Percentiles rank a stretch among this genome's conserved stretches.
Conservation (phyloP, 2,113 vertebrate genomes). For the Sorex araneus region DNA sequence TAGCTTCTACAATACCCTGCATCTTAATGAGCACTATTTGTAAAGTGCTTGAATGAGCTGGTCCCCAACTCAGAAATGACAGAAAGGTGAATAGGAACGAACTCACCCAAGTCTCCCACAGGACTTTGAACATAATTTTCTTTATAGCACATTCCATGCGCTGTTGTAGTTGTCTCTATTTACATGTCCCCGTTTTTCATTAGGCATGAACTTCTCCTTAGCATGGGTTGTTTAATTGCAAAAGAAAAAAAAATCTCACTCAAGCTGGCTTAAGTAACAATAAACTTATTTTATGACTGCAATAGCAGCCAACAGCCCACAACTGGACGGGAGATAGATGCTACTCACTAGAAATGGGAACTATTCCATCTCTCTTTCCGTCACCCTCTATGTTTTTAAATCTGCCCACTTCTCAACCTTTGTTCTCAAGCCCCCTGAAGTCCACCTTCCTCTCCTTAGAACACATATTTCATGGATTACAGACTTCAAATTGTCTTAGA, state of each 20-base stretch:
- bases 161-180: constrained; percentile 66
- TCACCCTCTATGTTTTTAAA: not conserved
- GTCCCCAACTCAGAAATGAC: constrained; percentile 38
- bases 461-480: not conserved
- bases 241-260: not conserved
- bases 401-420: not conserved
- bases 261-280: not conserved
- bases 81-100: constrained; percentile 17
- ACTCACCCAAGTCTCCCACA: constrained; percentile 46
- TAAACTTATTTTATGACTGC: not conserved
- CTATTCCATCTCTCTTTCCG: not conserved
- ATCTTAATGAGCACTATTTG: constrained; percentile 70
- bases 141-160: not conserved
- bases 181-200: constrained; percentile 40
- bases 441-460: not conserved
- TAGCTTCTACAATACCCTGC: not conserved
- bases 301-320: not conserved
- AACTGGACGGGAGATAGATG: not conserved
- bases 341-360: not conserved
- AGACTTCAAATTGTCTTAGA: not conserved
- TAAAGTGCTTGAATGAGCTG: constrained; percentile 64
- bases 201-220: constrained; percentile 53
- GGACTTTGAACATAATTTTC: constrained; percentile 54
- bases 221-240: constrained; percentile 35
- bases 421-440: not conserved